Evolutionary conservation across 2,888 invertebrate species (phyloP).

Genomic region (Drosophila helvetica): DNA sequence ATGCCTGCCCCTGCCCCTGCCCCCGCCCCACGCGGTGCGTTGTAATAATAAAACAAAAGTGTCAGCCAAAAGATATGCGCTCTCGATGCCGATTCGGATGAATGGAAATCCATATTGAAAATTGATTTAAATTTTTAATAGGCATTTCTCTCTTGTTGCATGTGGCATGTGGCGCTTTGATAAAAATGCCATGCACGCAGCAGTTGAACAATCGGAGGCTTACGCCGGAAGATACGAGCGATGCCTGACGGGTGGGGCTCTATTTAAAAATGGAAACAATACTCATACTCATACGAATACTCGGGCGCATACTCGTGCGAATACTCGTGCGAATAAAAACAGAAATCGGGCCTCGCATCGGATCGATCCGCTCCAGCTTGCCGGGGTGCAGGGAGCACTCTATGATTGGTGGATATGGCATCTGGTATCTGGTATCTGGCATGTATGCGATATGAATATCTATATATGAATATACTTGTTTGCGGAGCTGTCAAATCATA

Average conservation of each 20-base stretch:
- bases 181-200: constrained; percentile 76
- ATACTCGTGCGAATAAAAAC: constrained; percentile 50
- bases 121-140: constrained; percentile 80
- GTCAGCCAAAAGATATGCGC: constrained; percentile 58
- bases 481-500: constrained; percentile 81
- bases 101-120: constrained; percentile 73
- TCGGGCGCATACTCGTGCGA: not conserved
- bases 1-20: not conserved
- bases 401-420: constrained; percentile 32
- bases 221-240: constrained; percentile 44
- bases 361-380: constrained; percentile 50
- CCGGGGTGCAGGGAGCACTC: constrained; percentile 32
- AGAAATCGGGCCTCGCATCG: constrained; percentile 53
- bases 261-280: constrained; percentile 74
- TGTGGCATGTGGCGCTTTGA: constrained; percentile 56
- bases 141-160: constrained; percentile 46
- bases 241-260: constrained; percentile 60
- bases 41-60: constrained; percentile 49
- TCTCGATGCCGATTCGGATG: constrained; percentile 52
- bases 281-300: no score
- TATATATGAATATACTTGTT: constrained; percentile 44
- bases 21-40: constrained; percentile 1
- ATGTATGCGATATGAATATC: constrained; percentile 27
- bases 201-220: constrained; percentile 75
- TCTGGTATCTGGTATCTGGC: constrained; percentile 2